A percentile compares a stretch with the other conserved stretches of the same genome.
phyloP scores from a whole-genome alignment of 2,888 invertebrate species.

The Xestia c-nigrum region DNA sequence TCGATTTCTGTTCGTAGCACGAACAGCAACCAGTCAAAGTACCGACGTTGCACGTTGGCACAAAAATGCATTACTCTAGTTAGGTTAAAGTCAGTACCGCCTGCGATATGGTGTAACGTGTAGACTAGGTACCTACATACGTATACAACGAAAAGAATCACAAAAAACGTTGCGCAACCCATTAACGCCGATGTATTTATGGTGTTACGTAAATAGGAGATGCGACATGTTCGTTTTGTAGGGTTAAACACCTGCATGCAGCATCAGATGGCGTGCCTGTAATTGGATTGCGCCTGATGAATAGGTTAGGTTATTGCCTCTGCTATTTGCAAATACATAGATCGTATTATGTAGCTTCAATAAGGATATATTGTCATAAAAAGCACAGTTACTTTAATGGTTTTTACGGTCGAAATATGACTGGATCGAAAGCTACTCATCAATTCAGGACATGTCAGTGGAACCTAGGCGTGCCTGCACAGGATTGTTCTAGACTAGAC shows the following conservation, averaged over 20 bases:
- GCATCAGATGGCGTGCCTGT: conserved; percentile 24
- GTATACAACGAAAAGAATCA: conserved; percentile 36
- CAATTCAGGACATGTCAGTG: conserved; percentile 86
- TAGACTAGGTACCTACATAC: too few species aligned
- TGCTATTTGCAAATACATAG: conserved; percentile 13
- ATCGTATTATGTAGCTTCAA: conserved; percentile 10
- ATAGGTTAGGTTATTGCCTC: conserved; percentile 35
- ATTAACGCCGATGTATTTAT: conserved; percentile 39
- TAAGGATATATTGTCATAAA: conserved; percentile 32
- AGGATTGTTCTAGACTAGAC: conserved; percentile 89
- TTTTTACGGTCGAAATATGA: conserved; percentile 56
- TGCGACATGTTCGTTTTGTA: conserved; percentile 47
- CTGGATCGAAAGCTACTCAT: conserved; percentile 69
- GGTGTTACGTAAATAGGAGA: conserved; percentile 50
- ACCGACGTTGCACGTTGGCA: conserved; percentile 3
- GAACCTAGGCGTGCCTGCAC: conserved; percentile 80
- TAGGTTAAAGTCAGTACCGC: conserved; percentile 18
- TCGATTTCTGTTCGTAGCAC: conserved; percentile 14
- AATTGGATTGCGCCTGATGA: conserved; percentile 25
- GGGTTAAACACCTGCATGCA: conserved; percentile 33
- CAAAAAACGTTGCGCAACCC: conserved; percentile 57
- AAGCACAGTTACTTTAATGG: conserved; percentile 43
- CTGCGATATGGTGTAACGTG: conserved; percentile 25
- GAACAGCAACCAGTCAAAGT: background rate
- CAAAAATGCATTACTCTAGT: conserved; percentile 13